Conservation (phyloP, 1,140 invertebrate genomes). For the Brachionus rotundiformis region DNA sequence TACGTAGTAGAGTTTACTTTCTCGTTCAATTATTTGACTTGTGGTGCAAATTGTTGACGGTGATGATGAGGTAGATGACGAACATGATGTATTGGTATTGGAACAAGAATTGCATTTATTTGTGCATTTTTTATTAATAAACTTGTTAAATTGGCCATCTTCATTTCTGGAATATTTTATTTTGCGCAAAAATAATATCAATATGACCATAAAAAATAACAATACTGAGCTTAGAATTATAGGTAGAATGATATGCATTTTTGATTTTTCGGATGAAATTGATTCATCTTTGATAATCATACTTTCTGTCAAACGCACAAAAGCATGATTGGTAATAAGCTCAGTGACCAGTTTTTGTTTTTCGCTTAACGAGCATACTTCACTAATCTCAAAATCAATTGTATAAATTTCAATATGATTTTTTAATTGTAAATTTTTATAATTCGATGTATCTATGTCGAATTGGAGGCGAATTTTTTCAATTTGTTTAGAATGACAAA, state of each 20-base stretch:
- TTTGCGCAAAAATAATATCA: conserved; percentile 12
- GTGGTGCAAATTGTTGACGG: conserved; percentile 48
- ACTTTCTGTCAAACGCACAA: not conserved
- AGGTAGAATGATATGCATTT: conserved; percentile 10
- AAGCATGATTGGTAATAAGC: not conserved
- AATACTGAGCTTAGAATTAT: conserved; percentile 9
- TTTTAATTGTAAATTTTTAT: not conserved
- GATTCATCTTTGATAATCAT: not conserved
- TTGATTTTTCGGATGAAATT: not conserved
- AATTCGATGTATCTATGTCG: not conserved
- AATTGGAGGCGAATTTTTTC: conserved; percentile 34
- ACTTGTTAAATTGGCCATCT: not conserved
- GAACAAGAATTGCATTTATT: conserved; percentile 23
- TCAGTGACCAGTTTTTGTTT: conserved; percentile 24
- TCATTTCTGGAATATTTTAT: not conserved
- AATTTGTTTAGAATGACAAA: not conserved
- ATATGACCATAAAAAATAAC: not conserved
- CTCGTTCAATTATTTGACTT: conserved; percentile 50
- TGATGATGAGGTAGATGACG: conserved; percentile 22
- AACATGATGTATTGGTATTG: conserved; percentile 35
- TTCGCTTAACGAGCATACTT: not conserved
- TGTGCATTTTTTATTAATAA: conserved; percentile 33
- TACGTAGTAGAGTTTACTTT: conserved; percentile 49
- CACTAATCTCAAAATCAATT: not conserved
- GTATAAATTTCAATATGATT: conserved; percentile 35